phyloP scores from a whole-genome alignment of 1,140 invertebrate genomes.

The Pachyrhynchus sulphureomaculatus region DNA sequence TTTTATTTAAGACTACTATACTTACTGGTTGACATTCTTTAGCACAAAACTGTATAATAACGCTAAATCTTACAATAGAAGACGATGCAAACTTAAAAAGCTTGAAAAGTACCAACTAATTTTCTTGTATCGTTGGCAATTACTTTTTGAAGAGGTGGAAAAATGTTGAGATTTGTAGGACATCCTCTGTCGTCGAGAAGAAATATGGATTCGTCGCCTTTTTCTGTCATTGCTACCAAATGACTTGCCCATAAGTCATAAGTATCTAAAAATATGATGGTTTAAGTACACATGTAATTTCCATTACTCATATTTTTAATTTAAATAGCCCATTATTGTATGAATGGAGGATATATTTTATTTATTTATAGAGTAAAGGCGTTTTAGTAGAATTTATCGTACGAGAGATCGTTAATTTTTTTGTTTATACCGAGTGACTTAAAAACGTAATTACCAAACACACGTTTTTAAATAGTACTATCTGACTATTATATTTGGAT shows the following conservation, averaged over 20 bases:
- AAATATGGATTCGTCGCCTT: slow-evolving; percentile 54
- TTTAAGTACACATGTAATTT: too few relatives aligned
- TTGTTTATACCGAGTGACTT: too few relatives aligned
- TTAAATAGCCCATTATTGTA: too few relatives aligned
- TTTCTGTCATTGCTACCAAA: slow-evolving; percentile 56
- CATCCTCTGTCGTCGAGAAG: slow-evolving; percentile 64
- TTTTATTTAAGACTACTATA: too few relatives aligned
- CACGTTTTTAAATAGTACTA: too few relatives aligned
- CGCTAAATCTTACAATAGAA: slow-evolving; percentile 54
- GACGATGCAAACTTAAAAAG: slow-evolving; percentile 57
- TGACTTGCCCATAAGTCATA: slow-evolving; percentile 58
- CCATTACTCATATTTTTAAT: too few relatives aligned
- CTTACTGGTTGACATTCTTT: slow-evolving; percentile 47
- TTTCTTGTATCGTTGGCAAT: slow-evolving; percentile 43
- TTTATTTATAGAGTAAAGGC: too few relatives aligned
- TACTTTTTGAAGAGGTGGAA: slow-evolving; percentile 49
- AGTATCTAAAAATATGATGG: slow-evolving; percentile 28
- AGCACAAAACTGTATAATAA: slow-evolving; percentile 55
- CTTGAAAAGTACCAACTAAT: slow-evolving; percentile 52
- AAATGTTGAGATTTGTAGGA: slow-evolving; percentile 58
- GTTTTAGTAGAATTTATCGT: too few relatives aligned
- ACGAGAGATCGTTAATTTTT: too few relatives aligned
- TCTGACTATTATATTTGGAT: too few relatives aligned
- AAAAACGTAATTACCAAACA: too few relatives aligned
- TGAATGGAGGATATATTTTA: neutral